Base-by-base conservation (phyloP, 2,113 vertebrate genomes). In the Alexandromys fortis region DNA sequence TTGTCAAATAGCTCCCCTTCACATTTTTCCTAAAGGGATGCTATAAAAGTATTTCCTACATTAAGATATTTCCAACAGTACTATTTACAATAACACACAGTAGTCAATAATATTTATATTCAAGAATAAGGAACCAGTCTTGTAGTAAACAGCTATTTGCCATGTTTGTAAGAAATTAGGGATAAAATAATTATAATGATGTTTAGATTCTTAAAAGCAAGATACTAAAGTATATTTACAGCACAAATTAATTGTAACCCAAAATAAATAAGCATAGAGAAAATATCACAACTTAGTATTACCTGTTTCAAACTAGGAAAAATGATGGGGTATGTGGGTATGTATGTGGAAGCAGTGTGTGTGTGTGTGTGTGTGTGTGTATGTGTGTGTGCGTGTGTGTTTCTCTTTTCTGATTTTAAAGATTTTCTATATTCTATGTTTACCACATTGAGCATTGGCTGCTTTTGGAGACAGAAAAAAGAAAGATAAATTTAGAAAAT, bases 221-320 rank as follows among this genome's bases (percentile, higher is more conserved):
- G 8, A 76, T 7, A 75, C 63, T 75, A 88, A 82, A 86, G 49
- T 67, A 11, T 26, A 42, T 79, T 35, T 86, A 67, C 1, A 65
- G 1, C 67, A 65, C 9, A 85, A 90, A 91, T 91, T 86, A 86
- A 77, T 79, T 89, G 72, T 65, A 7, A 12, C 72, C 5, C 58
- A 87, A 89, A 75, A 14, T 67, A 92, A 94, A 86, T 45, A 89
- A 89, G 13, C 5, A 72, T 85, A 89, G 33, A 94, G 70, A 92
- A 97, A 95, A 73, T 68, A 67, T 55, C 21, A 93, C 94, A 96
- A 86, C 55, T 61, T 86, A 96, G 81, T 22, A 93, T 11, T 33
- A 58, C 86, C 75, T 95, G 24, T 3, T 89, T 97, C 70, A 61
- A 81, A 33, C 22, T 72, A 73, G 61, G 22, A 45, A 83, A 95